A percentile compares a stretch with the other conserved stretches of the same genome.
Conservation (phyloP, 2,797 vertebrate species). For the Schizopygopsis malacanthus region DNA sequence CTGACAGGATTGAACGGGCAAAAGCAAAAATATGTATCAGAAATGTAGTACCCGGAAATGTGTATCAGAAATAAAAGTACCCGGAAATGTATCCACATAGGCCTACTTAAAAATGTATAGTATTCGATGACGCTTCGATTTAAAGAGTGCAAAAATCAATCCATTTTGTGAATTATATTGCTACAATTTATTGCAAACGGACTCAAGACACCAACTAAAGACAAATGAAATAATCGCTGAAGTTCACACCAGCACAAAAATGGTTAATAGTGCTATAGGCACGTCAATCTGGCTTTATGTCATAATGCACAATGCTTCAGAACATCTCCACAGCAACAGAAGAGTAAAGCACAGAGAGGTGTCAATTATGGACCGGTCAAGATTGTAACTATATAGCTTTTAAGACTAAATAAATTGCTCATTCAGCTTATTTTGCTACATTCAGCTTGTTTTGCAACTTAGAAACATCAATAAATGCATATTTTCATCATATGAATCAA, state of each 20-base stretch:
- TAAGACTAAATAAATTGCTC: neutral
- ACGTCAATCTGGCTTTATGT: neutral
- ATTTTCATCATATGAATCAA: neutral
- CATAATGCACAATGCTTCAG: neutral
- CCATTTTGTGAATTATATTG: neutral
- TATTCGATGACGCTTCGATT: neutral
- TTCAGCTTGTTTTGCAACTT: neutral
- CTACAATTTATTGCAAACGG: too few relatives aligned
- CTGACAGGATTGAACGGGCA: neutral
- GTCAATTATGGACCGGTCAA: neutral
- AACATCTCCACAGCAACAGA: slow-evolving; percentile 15
- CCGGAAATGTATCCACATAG: neutral
- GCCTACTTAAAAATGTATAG: neutral
- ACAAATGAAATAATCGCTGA: neutral
- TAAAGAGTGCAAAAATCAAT: neutral
- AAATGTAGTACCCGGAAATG: neutral
- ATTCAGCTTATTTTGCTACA: neutral
- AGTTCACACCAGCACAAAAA: neutral
- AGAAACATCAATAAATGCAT: neutral
- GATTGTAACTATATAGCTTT: neutral
- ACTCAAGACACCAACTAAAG: neutral
- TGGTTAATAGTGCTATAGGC: neutral
- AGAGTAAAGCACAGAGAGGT: neutral
- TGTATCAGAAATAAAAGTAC: neutral
- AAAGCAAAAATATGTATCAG: neutral